Evolutionary conservation across 2,797 vertebrate genomes (phyloP).

Genomic region (Neosalanx taihuensis): DNA sequence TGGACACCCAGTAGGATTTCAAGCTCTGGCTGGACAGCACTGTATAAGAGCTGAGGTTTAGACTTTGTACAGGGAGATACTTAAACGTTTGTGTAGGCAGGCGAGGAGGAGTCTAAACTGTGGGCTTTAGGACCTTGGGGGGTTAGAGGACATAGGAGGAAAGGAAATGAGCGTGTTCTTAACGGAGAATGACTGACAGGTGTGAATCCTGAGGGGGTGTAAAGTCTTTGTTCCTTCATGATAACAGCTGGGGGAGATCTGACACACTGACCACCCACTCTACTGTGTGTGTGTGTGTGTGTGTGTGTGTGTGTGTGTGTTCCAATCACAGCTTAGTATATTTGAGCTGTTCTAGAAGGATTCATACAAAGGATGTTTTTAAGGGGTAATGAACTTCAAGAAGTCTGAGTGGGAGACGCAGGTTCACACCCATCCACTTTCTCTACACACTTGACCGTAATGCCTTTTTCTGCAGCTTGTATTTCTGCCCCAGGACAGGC

Average conservation of each 20-base stretch:
- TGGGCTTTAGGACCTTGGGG: constrained; percentile 9
- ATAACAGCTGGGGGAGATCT: constrained; percentile 55
- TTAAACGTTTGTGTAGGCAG: constrained; percentile 33
- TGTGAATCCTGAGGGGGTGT: constrained; percentile 31
- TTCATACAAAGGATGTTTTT: background rate
- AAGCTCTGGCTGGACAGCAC: constrained; percentile 15
- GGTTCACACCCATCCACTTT: background rate
- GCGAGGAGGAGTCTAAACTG: constrained; percentile 13
- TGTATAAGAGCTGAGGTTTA: constrained; percentile 21
- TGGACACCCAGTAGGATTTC: constrained; percentile 21
- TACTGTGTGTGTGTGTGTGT: background rate
- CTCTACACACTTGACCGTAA: background rate
- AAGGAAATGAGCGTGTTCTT: constrained; percentile 49
- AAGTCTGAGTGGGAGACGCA: background rate
- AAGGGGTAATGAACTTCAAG: background rate
- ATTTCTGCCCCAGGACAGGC: background rate
- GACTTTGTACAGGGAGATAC: constrained; percentile 42
- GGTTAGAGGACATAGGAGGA: constrained; percentile 23
- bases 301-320: background rate
- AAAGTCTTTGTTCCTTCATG: constrained; percentile 16
- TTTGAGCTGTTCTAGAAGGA: background rate
- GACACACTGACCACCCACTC: constrained; percentile 52
- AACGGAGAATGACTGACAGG: constrained; percentile 46
- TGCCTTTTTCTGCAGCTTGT: background rate
- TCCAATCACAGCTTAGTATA: background rate